Evolutionary conservation across 2,888 invertebrate genomes (phyloP), one percentile per base, ranked within the genome.

Genomic region (Nematopogon swammerdamellus): DNA sequence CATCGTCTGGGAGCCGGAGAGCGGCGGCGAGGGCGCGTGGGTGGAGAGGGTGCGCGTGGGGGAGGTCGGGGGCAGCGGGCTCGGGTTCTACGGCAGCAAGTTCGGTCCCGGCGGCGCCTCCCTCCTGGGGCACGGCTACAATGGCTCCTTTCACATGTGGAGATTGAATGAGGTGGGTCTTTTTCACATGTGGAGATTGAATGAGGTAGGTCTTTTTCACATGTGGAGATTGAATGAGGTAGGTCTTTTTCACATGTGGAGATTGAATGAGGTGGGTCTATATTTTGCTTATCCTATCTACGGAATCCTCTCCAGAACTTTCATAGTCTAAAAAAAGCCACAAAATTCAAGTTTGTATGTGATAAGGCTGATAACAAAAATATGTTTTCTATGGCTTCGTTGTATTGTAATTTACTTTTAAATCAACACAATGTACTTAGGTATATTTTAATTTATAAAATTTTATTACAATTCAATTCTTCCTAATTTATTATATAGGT

Each of bases 81-180:
- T 95, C n/a, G 97, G 97, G 1, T 95, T 96, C 68, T 94, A 91
- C 64, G 95, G 96, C 2, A 91, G 91, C 49, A 84, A 89, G 64
- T 92, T 92, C 70, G 83, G 87, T 17, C 84, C 85, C 0, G 70
- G 82, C 54, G 92, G 91, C 0, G 68, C 80, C 19, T 81, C 82
- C 1, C 86, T 97, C 48, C 65, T 96, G 55, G 93, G 88, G 0
- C 90, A 95, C 64, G 92, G 95, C n/a, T 96, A 92, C 64, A 91
- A 92, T 63, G 97, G 97, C 0, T 91, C 95, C 2, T 89, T 97
- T 60, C 95, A 96, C 65, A 81, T 95, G 50, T 97, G 96, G 96
- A 79, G 72, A 18, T 76, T 80, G 54, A 69, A 80, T 54, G 62
- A 81, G 57, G 79, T 81, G 19, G 60, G 63, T 54, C 57, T 60